Evolutionary conservation across 2,113 vertebrate genomes (phyloP).

Genomic region (Electrona antarctica): DNA sequence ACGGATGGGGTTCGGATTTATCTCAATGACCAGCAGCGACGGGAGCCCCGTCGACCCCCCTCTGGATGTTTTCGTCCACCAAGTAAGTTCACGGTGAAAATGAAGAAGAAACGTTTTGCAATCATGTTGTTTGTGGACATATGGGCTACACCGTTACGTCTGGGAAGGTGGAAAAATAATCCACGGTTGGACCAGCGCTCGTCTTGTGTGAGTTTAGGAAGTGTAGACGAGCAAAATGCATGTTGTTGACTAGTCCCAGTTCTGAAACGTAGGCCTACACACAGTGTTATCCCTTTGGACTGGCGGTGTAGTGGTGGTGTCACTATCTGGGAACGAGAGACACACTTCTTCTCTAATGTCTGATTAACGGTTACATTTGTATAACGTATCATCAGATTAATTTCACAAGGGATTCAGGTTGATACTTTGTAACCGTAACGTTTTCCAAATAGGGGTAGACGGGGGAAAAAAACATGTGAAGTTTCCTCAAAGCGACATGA

Average conservation of each 20-base stretch:
- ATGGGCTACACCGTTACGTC: slow-evolving; percentile 6
- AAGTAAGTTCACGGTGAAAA: slow-evolving; percentile 86
- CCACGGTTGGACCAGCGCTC: no score
- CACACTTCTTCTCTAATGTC: background rate
- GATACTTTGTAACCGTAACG: slow-evolving; percentile 57
- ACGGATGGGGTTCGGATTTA: slow-evolving; percentile 99
- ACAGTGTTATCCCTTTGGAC: no score
- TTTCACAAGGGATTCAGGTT: slow-evolving; percentile 30
- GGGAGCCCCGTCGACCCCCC: slow-evolving; percentile 92
- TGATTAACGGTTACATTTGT: slow-evolving; percentile 23
- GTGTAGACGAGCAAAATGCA: no score
- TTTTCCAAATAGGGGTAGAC: slow-evolving; percentile 28
- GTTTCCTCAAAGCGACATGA: slow-evolving; percentile 62
- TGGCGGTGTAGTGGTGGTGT: no score
- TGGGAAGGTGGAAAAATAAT: no score
- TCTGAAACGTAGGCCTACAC: no score
- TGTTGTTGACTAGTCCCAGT: no score
- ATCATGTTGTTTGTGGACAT: slow-evolving; percentile 2
- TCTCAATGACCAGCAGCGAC: slow-evolving; percentile 95
- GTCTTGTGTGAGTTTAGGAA: no score
- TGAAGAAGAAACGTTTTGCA: background rate
- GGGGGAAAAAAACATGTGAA: slow-evolving; percentile 30
- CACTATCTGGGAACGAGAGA: background rate
- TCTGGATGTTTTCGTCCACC: slow-evolving; percentile 98
- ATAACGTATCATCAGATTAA: slow-evolving; percentile 23